These are phyloP conservation scores for Neotoxoptera formosana DNA, from an alignment of 1,140 invertebrate genomes.

Conservation along the genomic window DNA sequence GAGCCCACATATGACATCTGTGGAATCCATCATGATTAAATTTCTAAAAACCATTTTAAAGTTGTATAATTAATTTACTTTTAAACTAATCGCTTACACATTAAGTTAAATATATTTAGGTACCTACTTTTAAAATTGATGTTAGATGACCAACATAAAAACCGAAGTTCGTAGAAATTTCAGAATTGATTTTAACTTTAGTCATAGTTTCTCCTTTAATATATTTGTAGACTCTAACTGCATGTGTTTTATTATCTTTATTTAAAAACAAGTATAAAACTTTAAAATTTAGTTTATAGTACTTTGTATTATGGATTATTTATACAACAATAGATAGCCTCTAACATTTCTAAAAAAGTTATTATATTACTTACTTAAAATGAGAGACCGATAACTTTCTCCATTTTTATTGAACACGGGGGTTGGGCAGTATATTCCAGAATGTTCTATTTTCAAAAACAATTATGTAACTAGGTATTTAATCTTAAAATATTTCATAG, in stretches of 20 bases:
- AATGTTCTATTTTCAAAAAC: slow-evolving; percentile 16
- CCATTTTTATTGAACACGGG: slow-evolving; percentile 29
- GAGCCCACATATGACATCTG: slow-evolving; percentile 25
- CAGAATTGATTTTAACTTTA: not conserved
- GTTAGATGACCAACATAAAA: slow-evolving; percentile 41
- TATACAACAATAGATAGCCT: not conserved
- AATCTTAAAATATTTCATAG: not conserved
- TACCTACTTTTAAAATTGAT: not conserved
- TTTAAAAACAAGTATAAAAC: slow-evolving; percentile 33
- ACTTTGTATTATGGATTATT: not conserved
- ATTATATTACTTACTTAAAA: not conserved
- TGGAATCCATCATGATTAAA: slow-evolving; percentile 48
- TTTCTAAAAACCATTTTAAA: slow-evolving; percentile 31
- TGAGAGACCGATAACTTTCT: not conserved
- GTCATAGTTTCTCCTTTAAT: slow-evolving; percentile 22
- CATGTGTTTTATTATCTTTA: slow-evolving; percentile 27
- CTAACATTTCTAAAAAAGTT: not conserved
- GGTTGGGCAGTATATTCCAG: not conserved
- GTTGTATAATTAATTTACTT: not conserved
- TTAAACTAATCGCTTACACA: not conserved
- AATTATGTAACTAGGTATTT: not conserved
- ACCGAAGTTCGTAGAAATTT: not conserved
- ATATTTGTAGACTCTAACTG: slow-evolving; percentile 23
- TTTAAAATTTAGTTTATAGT: not conserved
- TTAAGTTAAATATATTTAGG: not conserved